Conservation (phyloP, 1,140 invertebrate species). For the Drosophila tsacasi region DNA sequence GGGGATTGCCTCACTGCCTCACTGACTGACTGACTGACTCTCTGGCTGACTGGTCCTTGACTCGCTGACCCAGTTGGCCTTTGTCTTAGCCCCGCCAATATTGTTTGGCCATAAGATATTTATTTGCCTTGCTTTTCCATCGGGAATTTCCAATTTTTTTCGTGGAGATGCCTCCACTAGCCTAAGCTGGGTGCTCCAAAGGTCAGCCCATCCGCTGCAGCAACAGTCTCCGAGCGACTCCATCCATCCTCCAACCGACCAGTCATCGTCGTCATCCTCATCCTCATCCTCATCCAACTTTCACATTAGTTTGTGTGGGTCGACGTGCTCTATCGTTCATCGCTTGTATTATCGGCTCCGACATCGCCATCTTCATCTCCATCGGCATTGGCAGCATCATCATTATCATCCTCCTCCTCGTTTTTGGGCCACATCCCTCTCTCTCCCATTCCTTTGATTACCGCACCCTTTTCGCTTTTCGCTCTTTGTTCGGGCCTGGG, state of each 20-base stretch:
- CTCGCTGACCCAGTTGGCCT: conserved; percentile 78
- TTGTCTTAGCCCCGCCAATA: conserved; percentile 64
- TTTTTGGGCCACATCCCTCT: conserved; percentile 73
- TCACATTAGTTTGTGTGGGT: conserved; percentile 73
- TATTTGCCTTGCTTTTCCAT: conserved; percentile 76
- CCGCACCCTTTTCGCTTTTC: conserved; percentile 78
- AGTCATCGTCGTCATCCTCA: conserved; percentile 42
- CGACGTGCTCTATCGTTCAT: conserved; percentile 79
- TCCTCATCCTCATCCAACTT: conserved; percentile 48
- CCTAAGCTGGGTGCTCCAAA: conserved; percentile 61
- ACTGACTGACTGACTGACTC: conserved; percentile 17
- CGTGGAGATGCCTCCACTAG: conserved; percentile 57
- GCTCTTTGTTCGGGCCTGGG: conserved; percentile 68
- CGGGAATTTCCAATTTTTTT: conserved; percentile 63
- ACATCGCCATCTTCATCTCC: conserved; percentile 52
- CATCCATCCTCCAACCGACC: conserved; percentile 40
- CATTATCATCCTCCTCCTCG: conserved; percentile 43
- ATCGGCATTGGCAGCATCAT: conserved; percentile 52
- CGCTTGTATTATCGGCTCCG: conserved; percentile 61
- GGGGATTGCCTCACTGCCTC: conserved; percentile 54
- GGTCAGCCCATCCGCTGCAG: conserved; percentile 67
- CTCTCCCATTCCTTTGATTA: conserved; percentile 67
- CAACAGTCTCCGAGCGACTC: conserved; percentile 34
- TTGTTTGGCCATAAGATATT: conserved; percentile 71
- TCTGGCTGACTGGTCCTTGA: conserved; percentile 63